Conservation (phyloP, 2,797 vertebrate species). For the Enteromius argenteus region DNA sequence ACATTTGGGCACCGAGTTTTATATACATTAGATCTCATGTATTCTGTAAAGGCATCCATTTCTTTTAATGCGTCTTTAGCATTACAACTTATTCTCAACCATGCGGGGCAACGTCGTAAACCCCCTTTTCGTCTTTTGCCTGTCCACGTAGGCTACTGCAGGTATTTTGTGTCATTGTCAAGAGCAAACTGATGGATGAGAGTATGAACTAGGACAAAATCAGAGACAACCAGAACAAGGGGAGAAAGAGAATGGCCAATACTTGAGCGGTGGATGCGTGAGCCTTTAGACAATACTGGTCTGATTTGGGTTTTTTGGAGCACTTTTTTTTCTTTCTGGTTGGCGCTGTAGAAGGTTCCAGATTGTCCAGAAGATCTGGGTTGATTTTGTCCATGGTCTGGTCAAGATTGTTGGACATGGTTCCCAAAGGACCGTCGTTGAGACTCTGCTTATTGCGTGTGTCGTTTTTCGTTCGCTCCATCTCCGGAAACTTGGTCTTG, state of each 20-base stretch:
- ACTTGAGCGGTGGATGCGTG: conserved; percentile 78
- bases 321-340: conserved; percentile 96
- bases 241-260: conserved; percentile 80
- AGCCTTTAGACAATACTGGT: conserved; percentile 91
- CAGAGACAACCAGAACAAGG: conserved; percentile 85
- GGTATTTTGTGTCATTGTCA: conserved; percentile 83
- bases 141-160: conserved; percentile 80
- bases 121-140: conserved; percentile 74
- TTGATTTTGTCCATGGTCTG: conserved; percentile 86
- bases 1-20: conserved; percentile 89
- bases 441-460: conserved; percentile 91
- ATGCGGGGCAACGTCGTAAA: conserved; percentile 68
- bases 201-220: conserved; percentile 79
- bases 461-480: conserved; percentile 87
- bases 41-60: conserved; percentile 95
- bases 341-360: conserved; percentile 88
- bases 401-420: conserved; percentile 88
- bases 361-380: conserved; percentile 88
- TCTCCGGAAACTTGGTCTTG: conserved; percentile 86
- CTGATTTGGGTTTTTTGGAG: conserved; percentile 93
- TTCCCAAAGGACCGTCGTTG: conserved; percentile 92
- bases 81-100: conserved; percentile 71
- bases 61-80: conserved; percentile 79
- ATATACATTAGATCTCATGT: conserved; percentile 88
- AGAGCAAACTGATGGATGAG: conserved; percentile 72